Base-by-base conservation (phyloP, 2,797 vertebrate genomes). In the Paedocypris micromegethes region DNA sequence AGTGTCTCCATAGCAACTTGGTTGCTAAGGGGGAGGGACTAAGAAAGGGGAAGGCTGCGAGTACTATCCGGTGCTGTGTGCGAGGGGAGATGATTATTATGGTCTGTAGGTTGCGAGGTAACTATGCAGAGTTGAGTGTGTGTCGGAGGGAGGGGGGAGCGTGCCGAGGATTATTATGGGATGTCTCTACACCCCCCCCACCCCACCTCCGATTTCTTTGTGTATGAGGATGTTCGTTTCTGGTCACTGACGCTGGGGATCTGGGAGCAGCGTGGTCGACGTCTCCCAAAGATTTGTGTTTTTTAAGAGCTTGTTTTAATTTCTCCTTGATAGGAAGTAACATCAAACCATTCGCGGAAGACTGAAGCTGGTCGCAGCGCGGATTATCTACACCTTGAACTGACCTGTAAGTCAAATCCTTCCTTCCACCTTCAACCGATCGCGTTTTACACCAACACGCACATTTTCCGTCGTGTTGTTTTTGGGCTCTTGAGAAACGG, bases 51-150 rank as follows among this genome's bases (percentile, higher is more conserved):
- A 87, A 85, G 83, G 84, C 80, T 78, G 77, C 77, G 83, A 70
- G 75, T 72, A 53, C 67, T 72, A 68, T 70, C 56, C 47, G 67
- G 72, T 61, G 52, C 53, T 68, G 68, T 75, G 83, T 85, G 82
- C 68, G 84, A 81, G 83, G 84, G 78, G 83, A 82, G 75, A 82
- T 80, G 87, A 89, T 79, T 90, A 91, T 91, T 91, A 92, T 93
- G 91, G 91, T 91, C 91, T 93, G 92, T 90, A 89, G 87, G 92
- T 92, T 91, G 90, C 91, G 88, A 90, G 90, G 91, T 91, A 92
- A 90, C 91, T 88, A 88, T 89, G 89, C 88, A 89, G 90, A 90
- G 90, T 90, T 86, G 84, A 87, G 87, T 74, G 86, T 81, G 88
- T 87, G 88, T 88, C 74, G 70, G 66, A 52, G 69, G 86, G 85